Base-by-base conservation (phyloP, 2,797 vertebrate species). In the Lagodon rhomboides region DNA sequence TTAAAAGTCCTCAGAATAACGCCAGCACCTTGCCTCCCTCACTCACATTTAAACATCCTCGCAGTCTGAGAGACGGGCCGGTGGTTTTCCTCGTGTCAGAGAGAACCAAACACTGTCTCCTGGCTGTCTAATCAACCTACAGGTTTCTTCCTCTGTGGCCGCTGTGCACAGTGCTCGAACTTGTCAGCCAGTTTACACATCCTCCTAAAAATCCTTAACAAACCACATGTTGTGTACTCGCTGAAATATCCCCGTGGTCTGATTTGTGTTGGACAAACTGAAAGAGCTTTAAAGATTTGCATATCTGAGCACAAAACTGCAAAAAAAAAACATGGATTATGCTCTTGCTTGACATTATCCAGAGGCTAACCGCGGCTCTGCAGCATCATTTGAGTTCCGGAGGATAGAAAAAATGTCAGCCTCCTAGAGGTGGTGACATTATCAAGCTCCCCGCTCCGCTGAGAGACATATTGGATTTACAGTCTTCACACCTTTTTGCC, bases 291-390 rank as follows among this genome's bases (percentile, higher is more conserved):
- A 41, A 58, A 47, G 10, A 44, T 54, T 41, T 43, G 16, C 50
- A 68, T 44, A 54, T 67, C 65, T 67, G 51, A 55, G 25, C 65
- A 20, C 34, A 54, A 51, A 43, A 67, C 25, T 17, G 50, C 12
- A 38, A 67, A 13, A 68, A 10, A 38, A 17, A 18, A 30, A 38
- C 20, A 25, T 17, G 16, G 22, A 49, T 61, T 23, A 34, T 34
- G 38, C 41, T 10, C 12, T 12, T 18, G 23, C 15, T 18, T 16
- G 3, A 18, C 22, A 34, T 55, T 47, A 54, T 62, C 12, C 22
- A 23, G 56, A 50, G 41, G 17, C 41, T 25, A 16, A 38, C 16
- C n/a, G 11, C 10, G 4, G 38, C 56, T 34, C 55, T 54, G 49
- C 65, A 12, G 41, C 9, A 34, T 46, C 59, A 30, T 46, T 64